phyloP scores from a whole-genome alignment of 37 sponge, comb jelly and placozoan genomes.

The Hormiphora californensis region DNA sequence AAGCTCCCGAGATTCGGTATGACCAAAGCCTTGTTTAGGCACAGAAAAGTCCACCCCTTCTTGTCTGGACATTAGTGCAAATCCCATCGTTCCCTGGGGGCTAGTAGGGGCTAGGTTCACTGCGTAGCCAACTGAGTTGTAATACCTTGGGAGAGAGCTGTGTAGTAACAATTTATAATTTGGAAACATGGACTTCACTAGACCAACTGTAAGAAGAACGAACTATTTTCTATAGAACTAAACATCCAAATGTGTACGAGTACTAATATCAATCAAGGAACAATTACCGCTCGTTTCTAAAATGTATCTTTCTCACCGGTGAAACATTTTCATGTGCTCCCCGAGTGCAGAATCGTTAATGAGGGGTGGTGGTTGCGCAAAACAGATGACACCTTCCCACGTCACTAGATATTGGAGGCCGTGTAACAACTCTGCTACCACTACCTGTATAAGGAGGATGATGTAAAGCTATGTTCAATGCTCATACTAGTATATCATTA shows the following conservation, averaged over 20 bases:
- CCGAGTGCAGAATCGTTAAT: neutral
- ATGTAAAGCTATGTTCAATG: no score
- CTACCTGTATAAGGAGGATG: no score
- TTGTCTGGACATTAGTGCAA: neutral
- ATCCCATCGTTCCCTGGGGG: neutral
- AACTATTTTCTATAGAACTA: no score
- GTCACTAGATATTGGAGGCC: neutral
- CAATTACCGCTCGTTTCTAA: no score
- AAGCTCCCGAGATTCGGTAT: neutral
- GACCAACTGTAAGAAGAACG: no score
- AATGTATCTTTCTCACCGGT: no score
- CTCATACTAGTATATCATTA: no score
- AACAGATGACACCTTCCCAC: neutral
- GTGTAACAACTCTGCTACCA: neutral
- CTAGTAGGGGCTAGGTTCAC: neutral
- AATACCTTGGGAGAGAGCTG: no score
- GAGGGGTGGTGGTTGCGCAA: neutral
- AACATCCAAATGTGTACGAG: no score
- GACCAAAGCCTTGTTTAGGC: neutral
- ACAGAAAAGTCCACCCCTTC: slow-evolving; percentile 20
- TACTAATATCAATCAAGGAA: no score
- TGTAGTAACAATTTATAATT: no score
- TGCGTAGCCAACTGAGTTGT: neutral
- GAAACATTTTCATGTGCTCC: neutral
- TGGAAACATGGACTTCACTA: no score